These are phyloP conservation scores for Halcyon leucocephala DNA, from an alignment of 2,797 vertebrate genomes.

Conservation along the genomic window DNA sequence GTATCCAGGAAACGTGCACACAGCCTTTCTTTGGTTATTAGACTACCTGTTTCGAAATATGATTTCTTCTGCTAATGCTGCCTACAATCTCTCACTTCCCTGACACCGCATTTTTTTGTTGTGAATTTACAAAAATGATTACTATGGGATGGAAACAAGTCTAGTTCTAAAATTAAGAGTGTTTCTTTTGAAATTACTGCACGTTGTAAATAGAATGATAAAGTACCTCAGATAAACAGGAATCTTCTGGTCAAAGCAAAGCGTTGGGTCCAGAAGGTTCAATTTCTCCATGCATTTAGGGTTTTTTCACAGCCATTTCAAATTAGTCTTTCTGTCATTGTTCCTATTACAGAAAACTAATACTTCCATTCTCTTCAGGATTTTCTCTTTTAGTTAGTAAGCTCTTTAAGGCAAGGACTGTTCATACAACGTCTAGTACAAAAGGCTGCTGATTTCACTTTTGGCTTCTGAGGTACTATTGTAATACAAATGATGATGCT, in stretches of 20 bases:
- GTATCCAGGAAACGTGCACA: neutral
- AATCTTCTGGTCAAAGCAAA: neutral
- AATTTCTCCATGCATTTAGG: neutral
- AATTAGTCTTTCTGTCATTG: neutral
- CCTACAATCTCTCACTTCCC: neutral
- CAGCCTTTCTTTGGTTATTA: neutral
- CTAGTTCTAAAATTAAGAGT: neutral
- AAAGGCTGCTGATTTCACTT: constrained; percentile 42
- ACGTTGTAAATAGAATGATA: neutral
- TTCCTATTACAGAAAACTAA: neutral
- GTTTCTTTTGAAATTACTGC: neutral
- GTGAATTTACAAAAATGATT: neutral
- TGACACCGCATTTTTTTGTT: neutral
- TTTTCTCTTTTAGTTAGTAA: neutral
- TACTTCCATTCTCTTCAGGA: neutral
- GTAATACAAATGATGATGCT: constrained; percentile 21
- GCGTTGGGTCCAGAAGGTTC: neutral
- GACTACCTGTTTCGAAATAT: neutral
- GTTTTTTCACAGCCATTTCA: neutral
- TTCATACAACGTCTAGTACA: neutral
- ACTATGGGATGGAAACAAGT: neutral
- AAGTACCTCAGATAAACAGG: neutral
- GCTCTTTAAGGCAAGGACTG: neutral
- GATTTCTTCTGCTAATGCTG: neutral
- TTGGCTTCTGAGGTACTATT: neutral